Evolutionary conservation across 2,888 invertebrate species (phyloP).

Genomic region (Limnephilus rhombicus): DNA sequence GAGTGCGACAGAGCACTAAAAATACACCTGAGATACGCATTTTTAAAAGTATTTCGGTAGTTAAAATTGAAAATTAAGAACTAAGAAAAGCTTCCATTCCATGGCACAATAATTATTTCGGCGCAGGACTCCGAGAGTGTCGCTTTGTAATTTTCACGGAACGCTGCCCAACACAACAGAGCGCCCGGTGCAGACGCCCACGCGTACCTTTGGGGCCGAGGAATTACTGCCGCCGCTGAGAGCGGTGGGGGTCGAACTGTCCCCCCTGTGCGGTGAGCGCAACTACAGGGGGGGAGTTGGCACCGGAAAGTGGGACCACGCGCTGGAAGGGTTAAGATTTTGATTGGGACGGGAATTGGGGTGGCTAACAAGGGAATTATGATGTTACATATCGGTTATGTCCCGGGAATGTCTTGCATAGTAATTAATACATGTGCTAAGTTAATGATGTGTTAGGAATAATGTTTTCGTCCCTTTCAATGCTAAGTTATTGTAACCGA

Average conservation of each 20-base stretch:
- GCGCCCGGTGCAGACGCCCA: constrained; percentile 40
- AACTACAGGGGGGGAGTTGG: not conserved
- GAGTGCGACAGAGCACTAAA: too few species aligned
- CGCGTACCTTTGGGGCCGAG: constrained; percentile 37
- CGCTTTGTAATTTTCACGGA: constrained; percentile 49
- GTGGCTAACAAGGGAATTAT: constrained; percentile 11
- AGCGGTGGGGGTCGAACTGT: not conserved
- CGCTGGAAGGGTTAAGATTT: constrained; percentile 2
- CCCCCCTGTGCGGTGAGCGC: not conserved
- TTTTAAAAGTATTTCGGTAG: too few species aligned
- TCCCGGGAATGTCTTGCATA: constrained; percentile 2
- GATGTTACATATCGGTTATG: constrained; percentile 34
- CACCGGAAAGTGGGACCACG: not conserved
- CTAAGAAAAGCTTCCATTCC: not conserved
- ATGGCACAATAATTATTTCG: not conserved
- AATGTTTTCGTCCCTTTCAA: not conserved
- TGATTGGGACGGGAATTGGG: constrained; percentile 34
- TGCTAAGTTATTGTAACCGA: not conserved
- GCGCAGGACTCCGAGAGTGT: constrained; percentile 33
- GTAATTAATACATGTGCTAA: not conserved
- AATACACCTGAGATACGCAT: too few species aligned
- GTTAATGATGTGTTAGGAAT: not conserved
- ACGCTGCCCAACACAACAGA: constrained; percentile 31
- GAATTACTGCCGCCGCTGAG: not conserved
- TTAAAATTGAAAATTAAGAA: not conserved